A percentile compares a stretch with the other conserved stretches of the same genome.
phyloP scores from a whole-genome alignment of 2,113 vertebrate genomes.

The Tenebrosternarchus preto region DNA sequence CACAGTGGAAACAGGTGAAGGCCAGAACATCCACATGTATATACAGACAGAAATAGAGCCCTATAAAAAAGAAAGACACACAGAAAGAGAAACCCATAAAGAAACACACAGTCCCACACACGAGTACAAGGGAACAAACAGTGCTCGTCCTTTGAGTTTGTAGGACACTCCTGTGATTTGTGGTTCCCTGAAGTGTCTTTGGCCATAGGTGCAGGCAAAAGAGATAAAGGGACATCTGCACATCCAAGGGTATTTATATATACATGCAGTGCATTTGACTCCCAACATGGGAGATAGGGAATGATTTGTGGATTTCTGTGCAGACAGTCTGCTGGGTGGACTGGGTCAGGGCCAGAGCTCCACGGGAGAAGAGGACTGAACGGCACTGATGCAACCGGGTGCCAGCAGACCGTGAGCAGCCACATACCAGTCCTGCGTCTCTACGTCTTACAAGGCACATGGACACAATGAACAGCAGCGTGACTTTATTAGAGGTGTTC shows the following conservation, averaged over 20 bases:
- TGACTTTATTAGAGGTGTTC: background rate
- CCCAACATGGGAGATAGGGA: slow-evolving; percentile 21
- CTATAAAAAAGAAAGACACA: slow-evolving; percentile 1
- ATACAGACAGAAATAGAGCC: background rate
- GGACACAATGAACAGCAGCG: background rate
- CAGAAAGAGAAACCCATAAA: background rate
- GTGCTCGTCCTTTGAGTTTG: slow-evolving; percentile 30
- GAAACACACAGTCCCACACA: background rate
- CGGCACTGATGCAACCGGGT: slow-evolving; percentile 14
- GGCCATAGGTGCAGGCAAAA: slow-evolving; percentile 24
- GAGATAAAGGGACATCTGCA: slow-evolving; percentile 40
- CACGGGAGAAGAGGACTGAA: slow-evolving; percentile 17
- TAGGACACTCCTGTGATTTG: slow-evolving; percentile 46
- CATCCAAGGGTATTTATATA: slow-evolving; percentile 49
- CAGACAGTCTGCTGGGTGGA: slow-evolving; percentile 19
- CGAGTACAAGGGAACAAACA: background rate
- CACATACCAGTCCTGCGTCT: background rate
- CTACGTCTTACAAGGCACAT: background rate
- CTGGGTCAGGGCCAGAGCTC: slow-evolving; percentile 28
- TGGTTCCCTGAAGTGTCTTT: slow-evolving; percentile 43
- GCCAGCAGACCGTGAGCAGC: background rate
- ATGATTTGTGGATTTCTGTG: slow-evolving; percentile 52
- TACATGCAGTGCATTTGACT: slow-evolving; percentile 38
- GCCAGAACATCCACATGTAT: background rate
- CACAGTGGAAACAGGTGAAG: background rate